phyloP scores from a whole-genome alignment of 2,888 invertebrate species.

The Atrina japonica region DNA sequence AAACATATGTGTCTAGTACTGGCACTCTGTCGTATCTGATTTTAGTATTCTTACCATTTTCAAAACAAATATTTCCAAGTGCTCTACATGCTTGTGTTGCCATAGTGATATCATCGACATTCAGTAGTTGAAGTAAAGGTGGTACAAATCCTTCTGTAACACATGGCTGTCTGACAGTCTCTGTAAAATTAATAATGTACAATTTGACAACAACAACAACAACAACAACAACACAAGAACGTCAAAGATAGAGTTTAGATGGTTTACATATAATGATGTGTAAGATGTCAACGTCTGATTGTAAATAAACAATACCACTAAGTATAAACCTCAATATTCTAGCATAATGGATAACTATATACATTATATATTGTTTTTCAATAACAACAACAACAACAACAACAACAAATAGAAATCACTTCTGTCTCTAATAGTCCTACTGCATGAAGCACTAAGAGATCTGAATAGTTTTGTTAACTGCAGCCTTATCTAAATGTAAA shows the following conservation, averaged over 20 bases:
- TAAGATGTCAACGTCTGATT: background rate
- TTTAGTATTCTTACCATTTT: slow-evolving; percentile 89
- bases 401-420: too few relatives aligned
- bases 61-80: slow-evolving; percentile 93
- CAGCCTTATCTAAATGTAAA: too few relatives aligned
- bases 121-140: slow-evolving; percentile 72
- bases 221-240: background rate
- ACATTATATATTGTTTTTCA: too few relatives aligned
- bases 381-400: too few relatives aligned
- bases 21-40: too few relatives aligned
- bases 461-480: too few relatives aligned
- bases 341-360: too few relatives aligned
- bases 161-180: slow-evolving; percentile 87
- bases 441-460: too few relatives aligned
- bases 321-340: too few relatives aligned
- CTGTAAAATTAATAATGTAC: slow-evolving; percentile 74
- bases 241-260: background rate
- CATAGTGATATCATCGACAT: slow-evolving; percentile 75
- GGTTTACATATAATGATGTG: background rate
- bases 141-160: slow-evolving; percentile 75
- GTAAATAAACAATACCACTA: too few relatives aligned
- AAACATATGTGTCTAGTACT: too few relatives aligned
- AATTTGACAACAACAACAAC: background rate
- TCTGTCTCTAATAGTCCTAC: too few relatives aligned
- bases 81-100: slow-evolving; percentile 90